Evolutionary conservation across 2,113 vertebrate species (phyloP), one percentile per base, ranked within the genome.

Genomic region (Toxostoma redivivum): DNA sequence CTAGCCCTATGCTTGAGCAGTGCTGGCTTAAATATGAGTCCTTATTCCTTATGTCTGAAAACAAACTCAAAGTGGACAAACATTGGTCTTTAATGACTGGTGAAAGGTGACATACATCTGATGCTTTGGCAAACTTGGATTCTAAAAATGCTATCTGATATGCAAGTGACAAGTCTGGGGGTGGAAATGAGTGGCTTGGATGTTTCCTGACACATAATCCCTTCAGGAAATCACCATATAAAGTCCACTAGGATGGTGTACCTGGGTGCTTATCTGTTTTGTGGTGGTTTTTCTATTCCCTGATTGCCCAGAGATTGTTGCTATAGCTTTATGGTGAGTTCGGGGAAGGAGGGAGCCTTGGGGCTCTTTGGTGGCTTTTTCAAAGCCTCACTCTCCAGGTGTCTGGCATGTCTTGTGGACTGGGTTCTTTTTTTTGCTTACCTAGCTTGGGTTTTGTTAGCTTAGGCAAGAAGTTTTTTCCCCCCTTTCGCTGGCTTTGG

Each of bases 391-490:
- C 8, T 74, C 33, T 22, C 19, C 15, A 10, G 10, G 25, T 37
- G 18, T 69, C n/a, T 1, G 2, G 10, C 15, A 12, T 2, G 5
- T 20, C 2, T 0, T 58, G 54, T 0, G 1, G 72, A 58, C 20
- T 37, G n/a, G 19, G 5, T 37, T 74, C n/a, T 16, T 13, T 37
- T 45, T 35, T 45, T 13, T 57, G 8, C 19, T 10, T 57, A 30
- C 8, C 15, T 37, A 47, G 14, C 14, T 35, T 44, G 40, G 40
- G 11, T 56, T 73, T 57, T 22, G 31, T 44, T 73, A 35, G 71
- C 53, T 73, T 57, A 30, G 19, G 15, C 19, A 35, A 45, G 10
- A 44, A 44, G 25, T 21, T 7, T 30, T 58, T 53, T 47, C 13
- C 5, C 25, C 19, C n/a, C n/a, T 57, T 30, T 58, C 8, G 14